Evolutionary conservation across 2,888 invertebrate genomes (phyloP).

Genomic region (Ophonus ardosiacus): DNA sequence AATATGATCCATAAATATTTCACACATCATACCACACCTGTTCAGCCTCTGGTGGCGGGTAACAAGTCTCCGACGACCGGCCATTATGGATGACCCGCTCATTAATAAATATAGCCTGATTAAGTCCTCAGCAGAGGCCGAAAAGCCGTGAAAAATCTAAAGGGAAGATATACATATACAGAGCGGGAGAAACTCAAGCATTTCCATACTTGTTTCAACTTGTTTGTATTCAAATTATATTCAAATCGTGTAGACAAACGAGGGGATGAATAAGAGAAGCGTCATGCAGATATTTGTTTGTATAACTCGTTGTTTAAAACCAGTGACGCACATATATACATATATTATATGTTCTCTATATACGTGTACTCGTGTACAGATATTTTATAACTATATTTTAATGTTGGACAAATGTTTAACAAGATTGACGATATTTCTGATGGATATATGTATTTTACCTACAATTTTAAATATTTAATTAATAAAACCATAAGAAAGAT

Average conservation of each 20-base stretch:
- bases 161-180: not conserved
- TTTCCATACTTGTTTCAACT: constrained; percentile 65
- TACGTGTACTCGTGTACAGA: too few relatives aligned
- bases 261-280: constrained; percentile 48
- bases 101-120: constrained; percentile 64
- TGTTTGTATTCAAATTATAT: constrained; percentile 68
- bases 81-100: constrained; percentile 61
- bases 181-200: not conserved
- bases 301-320: too few relatives aligned
- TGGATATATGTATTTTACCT: too few relatives aligned
- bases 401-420: too few relatives aligned
- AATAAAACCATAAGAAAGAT: too few relatives aligned
- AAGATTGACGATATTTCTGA: too few relatives aligned
- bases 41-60: constrained; percentile 31
- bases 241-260: constrained; percentile 67
- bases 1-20: constrained; percentile 55
- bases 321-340: constrained; percentile 50
- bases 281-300: constrained; percentile 26
- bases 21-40: constrained; percentile 52
- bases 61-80: constrained; percentile 55
- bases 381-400: too few relatives aligned
- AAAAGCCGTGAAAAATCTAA: constrained; percentile 40
- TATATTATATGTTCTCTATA: too few relatives aligned
- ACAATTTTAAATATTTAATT: too few relatives aligned
- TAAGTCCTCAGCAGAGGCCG: constrained; percentile 45